Percentiles rank a stretch among this genome's conserved stretches.
Evolutionary conservation across 37 sponge, comb jelly and placozoan species (phyloP).

Genomic region (Aphrocallistes beatrix): DNA sequence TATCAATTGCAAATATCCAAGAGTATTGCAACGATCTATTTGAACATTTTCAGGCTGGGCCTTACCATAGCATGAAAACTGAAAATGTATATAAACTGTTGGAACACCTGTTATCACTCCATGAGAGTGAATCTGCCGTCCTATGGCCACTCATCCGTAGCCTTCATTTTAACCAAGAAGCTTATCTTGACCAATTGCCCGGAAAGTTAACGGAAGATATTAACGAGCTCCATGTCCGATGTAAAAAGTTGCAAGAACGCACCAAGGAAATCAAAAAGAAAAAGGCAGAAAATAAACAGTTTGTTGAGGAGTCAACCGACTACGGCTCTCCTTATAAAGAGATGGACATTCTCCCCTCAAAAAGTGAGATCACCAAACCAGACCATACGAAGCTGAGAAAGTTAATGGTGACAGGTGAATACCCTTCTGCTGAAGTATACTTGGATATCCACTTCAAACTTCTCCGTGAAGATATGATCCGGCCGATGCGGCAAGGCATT

Average conservation of each 20-base stretch:
- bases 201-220: not conserved
- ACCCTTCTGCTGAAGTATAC: slow-evolving; percentile 59
- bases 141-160: not conserved
- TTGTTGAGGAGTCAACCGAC: not conserved
- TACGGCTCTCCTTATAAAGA: not conserved
- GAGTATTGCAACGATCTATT: not conserved
- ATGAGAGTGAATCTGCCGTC: not conserved
- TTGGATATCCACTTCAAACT: slow-evolving; percentile 71
- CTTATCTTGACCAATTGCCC: not conserved
- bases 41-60: not conserved
- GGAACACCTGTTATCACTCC: not conserved
- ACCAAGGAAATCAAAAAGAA: not conserved
- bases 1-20: not conserved
- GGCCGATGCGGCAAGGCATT: slow-evolving; percentile 64
- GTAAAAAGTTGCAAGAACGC: not conserved
- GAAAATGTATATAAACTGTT: not conserved
- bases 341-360: not conserved
- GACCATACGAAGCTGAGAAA: slow-evolving; percentile 29
- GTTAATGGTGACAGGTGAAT: slow-evolving; percentile 39
- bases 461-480: slow-evolving; percentile 74
- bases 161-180: not conserved
- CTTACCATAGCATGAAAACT: not conserved
- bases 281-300: not conserved
- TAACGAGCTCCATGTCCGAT: not conserved
- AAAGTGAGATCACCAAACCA: not conserved